Conservation (phyloP, 2,888 invertebrate genomes). For the Tinea trinotella region DNA sequence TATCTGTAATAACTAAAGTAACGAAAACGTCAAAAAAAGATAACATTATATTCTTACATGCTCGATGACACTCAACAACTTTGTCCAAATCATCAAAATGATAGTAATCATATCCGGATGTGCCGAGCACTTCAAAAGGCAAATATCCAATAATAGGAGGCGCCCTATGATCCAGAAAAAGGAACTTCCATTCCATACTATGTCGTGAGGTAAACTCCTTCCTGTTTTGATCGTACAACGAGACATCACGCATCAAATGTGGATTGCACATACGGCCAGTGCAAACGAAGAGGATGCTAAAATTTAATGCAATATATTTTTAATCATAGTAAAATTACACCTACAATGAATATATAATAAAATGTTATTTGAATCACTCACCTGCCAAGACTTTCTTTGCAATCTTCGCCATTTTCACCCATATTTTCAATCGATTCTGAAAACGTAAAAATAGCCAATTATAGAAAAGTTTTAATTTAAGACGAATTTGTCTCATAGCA, state of each 20-base stretch:
- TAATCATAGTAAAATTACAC: not conserved
- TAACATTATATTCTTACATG: conserved; percentile 75
- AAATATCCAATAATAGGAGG: conserved; percentile 93
- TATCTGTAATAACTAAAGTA: too few species aligned
- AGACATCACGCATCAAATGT: conserved; percentile 88
- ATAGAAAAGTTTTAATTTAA: not conserved
- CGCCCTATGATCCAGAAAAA: conserved; percentile 92
- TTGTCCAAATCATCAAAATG: conserved; percentile 94
- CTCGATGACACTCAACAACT: conserved; percentile 89
- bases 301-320: too few species aligned
- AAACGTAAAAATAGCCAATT: not conserved
- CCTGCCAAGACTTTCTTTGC: not conserved
- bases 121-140: conserved; percentile 95
- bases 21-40: not conserved
- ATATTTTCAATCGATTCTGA: not conserved
- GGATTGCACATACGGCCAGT: conserved; percentile 87
- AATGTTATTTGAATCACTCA: not conserved
- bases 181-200: conserved; percentile 96
- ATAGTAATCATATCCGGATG: conserved; percentile 96
- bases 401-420: not conserved
- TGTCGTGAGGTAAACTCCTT: conserved; percentile 93
- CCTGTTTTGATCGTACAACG: conserved; percentile 81
- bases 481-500: too few species aligned
- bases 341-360: not conserved
- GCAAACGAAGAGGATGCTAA: conserved; percentile 83